A percentile compares a stretch with the other conserved stretches of the same genome.
Conservation (phyloP, 2,797 vertebrate species). For the Zalophus californianus region DNA sequence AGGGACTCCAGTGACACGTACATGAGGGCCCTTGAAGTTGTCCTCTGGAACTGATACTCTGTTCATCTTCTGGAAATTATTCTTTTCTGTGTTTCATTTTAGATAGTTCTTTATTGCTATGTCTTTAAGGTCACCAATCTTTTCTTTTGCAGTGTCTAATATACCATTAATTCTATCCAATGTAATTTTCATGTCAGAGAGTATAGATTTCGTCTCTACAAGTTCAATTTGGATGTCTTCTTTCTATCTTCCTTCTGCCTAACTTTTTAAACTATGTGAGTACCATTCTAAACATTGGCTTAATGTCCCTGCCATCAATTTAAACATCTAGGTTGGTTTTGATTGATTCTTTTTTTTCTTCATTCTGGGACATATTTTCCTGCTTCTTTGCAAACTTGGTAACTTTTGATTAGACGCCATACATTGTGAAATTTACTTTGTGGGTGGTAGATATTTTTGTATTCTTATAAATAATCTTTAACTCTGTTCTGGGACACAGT, state of each 20-base stretch:
- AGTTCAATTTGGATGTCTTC: neutral
- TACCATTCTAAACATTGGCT: neutral
- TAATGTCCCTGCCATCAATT: neutral
- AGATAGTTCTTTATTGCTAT: neutral
- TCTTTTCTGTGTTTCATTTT: neutral
- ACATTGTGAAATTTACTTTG: neutral
- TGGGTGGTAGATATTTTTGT: neutral
- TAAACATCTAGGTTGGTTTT: neutral
- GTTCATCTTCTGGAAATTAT: neutral
- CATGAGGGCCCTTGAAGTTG: neutral
- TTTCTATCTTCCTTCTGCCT: neutral
- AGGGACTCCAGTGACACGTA: neutral
- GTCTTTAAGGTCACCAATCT: constrained; percentile 15
- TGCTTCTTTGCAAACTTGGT: neutral
- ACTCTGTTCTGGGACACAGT: neutral
- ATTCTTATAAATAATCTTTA: neutral
- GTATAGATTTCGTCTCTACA: neutral
- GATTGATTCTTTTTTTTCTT: neutral
- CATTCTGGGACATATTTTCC: neutral
- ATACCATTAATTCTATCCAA: neutral
- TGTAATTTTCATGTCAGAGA: neutral
- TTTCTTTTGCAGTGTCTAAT: neutral
- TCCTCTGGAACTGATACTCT: neutral
- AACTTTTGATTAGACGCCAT: neutral
- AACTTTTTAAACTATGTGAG: neutral